Evolutionary conservation across 2,888 invertebrate species (phyloP), one percentile per base, ranked within the genome.

Genomic region (Campoplex capitator): DNA sequence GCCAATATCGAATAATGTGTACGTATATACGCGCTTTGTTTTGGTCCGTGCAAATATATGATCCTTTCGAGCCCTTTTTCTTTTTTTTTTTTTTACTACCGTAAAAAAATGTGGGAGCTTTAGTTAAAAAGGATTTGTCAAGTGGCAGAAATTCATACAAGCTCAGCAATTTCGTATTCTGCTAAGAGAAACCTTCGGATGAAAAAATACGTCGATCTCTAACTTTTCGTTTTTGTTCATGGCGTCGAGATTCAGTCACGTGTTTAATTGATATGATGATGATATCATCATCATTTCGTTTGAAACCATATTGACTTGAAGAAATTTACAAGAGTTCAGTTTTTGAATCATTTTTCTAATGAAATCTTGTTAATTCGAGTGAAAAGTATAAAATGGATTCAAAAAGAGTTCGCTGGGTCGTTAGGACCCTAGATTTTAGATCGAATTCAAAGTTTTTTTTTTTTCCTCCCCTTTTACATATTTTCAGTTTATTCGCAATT

Each of bases 401-500:
- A 18, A 51, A 51, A 73, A 73, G 3, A 32, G 28, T 62, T 16
- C 16, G 32, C 51, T n/a, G n/a, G 51, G 32, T 16, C 9, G 18
- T 23, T 70, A 32, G 9, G 32, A 48, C 18, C 16, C 1, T 73
- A 35, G 71, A 8, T 32, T 13, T 51, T 51, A 32, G 3, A 18
- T 51, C 48, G 35, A 51, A 73, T 45, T 51, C 8, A 7, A 18
- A n/a, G 8, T 23, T 23, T 23, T 23, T 23, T 23, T 23, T 18
- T 3, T 6, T 45, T 75, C 16, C 42, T 28, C 28, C 16, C 16
- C 62, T 32, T 62, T 16, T 42, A 13, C 75, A 45, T 56, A 58
- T 42, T 75, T 32, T 62, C 28, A 28, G 58, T 75, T 75, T 75
- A 75, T 75, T 23, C 75, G 75, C 45, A 58, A 75, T 58, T 58